Conservation (phyloP, 37 sponge, comb jelly and placozoan genomes). For the Amphimedon queenslandica region DNA sequence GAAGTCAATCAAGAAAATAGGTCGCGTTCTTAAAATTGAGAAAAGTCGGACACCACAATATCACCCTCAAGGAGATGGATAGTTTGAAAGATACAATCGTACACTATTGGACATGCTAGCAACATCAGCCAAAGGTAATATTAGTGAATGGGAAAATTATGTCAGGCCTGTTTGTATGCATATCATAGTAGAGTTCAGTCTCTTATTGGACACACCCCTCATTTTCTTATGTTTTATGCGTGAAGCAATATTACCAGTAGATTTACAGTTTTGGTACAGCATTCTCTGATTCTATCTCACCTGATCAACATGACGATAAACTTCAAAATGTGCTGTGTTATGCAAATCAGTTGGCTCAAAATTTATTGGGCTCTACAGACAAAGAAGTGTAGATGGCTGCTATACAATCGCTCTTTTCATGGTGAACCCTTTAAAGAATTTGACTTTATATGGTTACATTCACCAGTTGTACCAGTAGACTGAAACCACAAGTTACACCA, state of each 20-base stretch:
- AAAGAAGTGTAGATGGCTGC: no score
- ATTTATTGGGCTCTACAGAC: not conserved
- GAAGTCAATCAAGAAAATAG: slow-evolving; percentile 15
- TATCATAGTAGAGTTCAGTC: slow-evolving; percentile 43
- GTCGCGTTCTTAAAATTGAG: slow-evolving; percentile 13
- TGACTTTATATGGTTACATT: slow-evolving; percentile 41
- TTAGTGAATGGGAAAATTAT: slow-evolving; percentile 34
- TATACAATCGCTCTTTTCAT: slow-evolving; percentile 33
- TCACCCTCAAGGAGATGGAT: slow-evolving; percentile 60
- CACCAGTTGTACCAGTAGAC: slow-evolving; percentile 25
- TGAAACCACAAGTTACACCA: slow-evolving; percentile 35
- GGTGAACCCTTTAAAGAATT: slow-evolving; percentile 32
- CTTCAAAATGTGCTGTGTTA: slow-evolving; percentile 2
- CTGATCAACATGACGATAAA: slow-evolving; percentile 20
- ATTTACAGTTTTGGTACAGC: slow-evolving; percentile 7
- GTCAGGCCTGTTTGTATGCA: slow-evolving; percentile 32
- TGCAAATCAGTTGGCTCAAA: slow-evolving; percentile 7
- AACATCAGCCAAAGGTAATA: not conserved
- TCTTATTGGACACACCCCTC: slow-evolving; percentile 15
- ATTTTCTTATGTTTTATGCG: slow-evolving; percentile 50
- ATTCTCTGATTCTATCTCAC: not conserved
- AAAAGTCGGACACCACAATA: slow-evolving; percentile 40
- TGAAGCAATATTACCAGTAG: slow-evolving; percentile 29
- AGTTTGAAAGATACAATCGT: slow-evolving; percentile 46
- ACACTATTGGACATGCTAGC: slow-evolving; percentile 7